Conservation (phyloP, 2,113 vertebrate genomes). For the Paraplagusia blochii region DNA sequence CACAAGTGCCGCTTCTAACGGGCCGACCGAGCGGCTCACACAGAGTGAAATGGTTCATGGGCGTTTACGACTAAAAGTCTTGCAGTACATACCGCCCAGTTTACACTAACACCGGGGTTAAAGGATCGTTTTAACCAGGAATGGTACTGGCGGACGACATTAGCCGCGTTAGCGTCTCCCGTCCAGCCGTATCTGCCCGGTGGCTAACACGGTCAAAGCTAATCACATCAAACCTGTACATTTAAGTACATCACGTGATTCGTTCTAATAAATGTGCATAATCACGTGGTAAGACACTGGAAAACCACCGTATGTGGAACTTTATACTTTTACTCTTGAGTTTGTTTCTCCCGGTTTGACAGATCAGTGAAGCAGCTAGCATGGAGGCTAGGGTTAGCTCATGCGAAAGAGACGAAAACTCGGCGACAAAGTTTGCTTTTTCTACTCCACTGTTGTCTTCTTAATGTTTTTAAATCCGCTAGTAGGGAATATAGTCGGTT, state of each 20-base stretch:
- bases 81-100: neutral
- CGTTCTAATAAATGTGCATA: too few relatives aligned
- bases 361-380: conserved; percentile 41
- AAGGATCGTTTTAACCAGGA: neutral
- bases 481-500: too few relatives aligned
- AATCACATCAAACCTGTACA: neutral
- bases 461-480: too few relatives aligned
- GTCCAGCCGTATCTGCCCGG: conserved; percentile 30
- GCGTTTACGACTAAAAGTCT: neutral
- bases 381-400: conserved; percentile 22
- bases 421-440: too few relatives aligned
- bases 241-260: neutral
- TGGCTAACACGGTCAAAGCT: conserved; percentile 42
- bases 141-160: neutral
- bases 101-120: neutral
- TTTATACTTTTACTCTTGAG: neutral
- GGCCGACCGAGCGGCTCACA: conserved; percentile 32
- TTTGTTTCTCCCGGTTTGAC: conserved; percentile 39
- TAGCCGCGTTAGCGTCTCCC: conserved; percentile 12
- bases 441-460: too few relatives aligned
- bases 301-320: neutral
- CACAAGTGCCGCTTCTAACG: conserved; percentile 15
- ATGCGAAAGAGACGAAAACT: neutral
- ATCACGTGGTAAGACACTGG: too few relatives aligned
- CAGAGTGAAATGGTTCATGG: neutral